Conservation (phyloP, 2,797 vertebrate species). For the Gallinago nigripennis region DNA sequence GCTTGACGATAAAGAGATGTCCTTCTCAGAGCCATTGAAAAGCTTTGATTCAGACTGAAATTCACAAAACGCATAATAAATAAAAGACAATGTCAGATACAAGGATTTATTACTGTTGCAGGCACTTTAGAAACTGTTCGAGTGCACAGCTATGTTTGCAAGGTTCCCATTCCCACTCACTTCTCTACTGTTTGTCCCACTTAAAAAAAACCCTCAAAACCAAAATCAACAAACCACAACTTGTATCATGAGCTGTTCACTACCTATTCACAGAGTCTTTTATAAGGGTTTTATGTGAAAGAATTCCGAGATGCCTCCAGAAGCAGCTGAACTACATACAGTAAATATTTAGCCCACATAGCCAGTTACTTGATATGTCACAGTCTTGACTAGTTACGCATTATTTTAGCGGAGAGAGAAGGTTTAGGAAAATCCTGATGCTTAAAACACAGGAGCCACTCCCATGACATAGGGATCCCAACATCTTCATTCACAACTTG, state of each 20-base stretch:
- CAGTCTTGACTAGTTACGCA: background rate
- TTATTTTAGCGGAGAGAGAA: background rate
- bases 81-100: background rate
- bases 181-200: background rate
- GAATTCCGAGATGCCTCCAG: background rate
- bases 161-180: background rate
- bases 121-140: background rate
- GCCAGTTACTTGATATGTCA: background rate
- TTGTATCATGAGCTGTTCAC: background rate
- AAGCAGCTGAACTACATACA: background rate
- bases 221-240: background rate
- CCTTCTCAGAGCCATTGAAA: slow-evolving; percentile 98
- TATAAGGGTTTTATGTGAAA: background rate
- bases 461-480: background rate
- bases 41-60: slow-evolving; percentile 96
- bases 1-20: slow-evolving; percentile 87
- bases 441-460: background rate
- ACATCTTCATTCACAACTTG: background rate
- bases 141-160: background rate
- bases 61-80: slow-evolving; percentile 17
- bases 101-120: background rate
- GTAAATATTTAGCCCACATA: background rate
- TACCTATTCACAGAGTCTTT: background rate
- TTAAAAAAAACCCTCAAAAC: accelerated
- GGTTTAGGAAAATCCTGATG: background rate